A percentile compares a stretch with the other conserved stretches of the same genome.
Evolutionary conservation across 37 sponge, comb jelly and placozoan genomes (phyloP).

Genomic region (Agelas oroides): DNA sequence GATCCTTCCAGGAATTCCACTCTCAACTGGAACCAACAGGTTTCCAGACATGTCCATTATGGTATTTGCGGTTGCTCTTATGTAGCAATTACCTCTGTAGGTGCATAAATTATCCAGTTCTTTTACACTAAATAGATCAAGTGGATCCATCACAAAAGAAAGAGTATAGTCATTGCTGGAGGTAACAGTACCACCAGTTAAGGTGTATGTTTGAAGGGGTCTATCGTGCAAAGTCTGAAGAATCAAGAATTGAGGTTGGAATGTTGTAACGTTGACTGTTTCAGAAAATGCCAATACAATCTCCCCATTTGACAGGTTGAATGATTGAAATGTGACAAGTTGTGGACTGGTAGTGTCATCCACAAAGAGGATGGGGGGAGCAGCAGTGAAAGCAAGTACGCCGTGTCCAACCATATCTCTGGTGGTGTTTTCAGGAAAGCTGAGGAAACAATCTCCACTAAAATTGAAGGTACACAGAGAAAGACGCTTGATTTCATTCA

Average conservation of each 20-base stretch:
- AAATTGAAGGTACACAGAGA: slow-evolving; percentile 61
- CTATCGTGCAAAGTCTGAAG: slow-evolving; percentile 76
- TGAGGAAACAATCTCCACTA: slow-evolving; percentile 71
- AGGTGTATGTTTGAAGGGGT: slow-evolving; percentile 51
- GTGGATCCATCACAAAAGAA: slow-evolving; percentile 36
- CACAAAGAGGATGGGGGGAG: slow-evolving; percentile 35
- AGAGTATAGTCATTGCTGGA: slow-evolving; percentile 44
- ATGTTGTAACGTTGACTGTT: slow-evolving; percentile 68
- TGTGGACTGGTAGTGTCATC: slow-evolving; percentile 82
- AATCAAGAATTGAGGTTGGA: slow-evolving; percentile 57
- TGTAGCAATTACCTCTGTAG: slow-evolving; percentile 87
- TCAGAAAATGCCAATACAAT: slow-evolving; percentile 79
- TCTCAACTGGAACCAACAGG: slow-evolving; percentile 41
- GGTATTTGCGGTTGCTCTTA: slow-evolving; percentile 31
- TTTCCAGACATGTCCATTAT: slow-evolving; percentile 78
- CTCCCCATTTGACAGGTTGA: slow-evolving; percentile 81
- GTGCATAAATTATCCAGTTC: slow-evolving; percentile 69
- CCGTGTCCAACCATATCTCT: slow-evolving; percentile 80
- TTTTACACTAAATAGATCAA: slow-evolving; percentile 74
- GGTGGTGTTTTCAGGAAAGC: slow-evolving; percentile 66
- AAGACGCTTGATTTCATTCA: slow-evolving; percentile 76
- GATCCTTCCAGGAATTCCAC: slow-evolving; percentile 78
- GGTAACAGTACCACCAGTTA: slow-evolving; percentile 48
- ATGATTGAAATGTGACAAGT: slow-evolving; percentile 61
- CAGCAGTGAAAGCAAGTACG: slow-evolving; percentile 33